A percentile compares a stretch with the other conserved stretches of the same genome.
Conservation (phyloP, 1,140 invertebrate species). For the Drosophila repleta region DNA sequence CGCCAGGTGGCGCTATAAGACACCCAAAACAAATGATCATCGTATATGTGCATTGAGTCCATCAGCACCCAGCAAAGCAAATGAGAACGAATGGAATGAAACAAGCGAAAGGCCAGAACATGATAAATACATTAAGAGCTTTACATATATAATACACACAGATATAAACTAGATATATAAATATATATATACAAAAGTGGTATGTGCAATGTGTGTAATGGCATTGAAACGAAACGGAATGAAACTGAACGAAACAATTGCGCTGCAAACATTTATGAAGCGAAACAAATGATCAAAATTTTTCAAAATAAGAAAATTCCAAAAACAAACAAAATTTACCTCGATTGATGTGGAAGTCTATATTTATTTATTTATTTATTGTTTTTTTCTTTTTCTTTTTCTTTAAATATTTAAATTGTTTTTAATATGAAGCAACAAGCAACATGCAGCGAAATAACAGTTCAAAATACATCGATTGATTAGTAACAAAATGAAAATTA, state of each 20-base stretch:
- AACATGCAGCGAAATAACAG: slow-evolving; percentile 24
- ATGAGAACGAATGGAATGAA: slow-evolving; percentile 8
- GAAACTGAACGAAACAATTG: slow-evolving; percentile 3
- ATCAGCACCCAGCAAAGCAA: neutral
- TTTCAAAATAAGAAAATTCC: neutral
- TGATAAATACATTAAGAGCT: neutral
- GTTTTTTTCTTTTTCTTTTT: neutral
- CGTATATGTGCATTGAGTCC: neutral
- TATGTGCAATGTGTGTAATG: slow-evolving; percentile 18
- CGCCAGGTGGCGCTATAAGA: slow-evolving; percentile 3
- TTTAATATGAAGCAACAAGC: slow-evolving; percentile 13
- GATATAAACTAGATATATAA: neutral
- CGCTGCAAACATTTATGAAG: slow-evolving; percentile 4
- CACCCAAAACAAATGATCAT: neutral
- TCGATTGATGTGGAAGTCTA: slow-evolving; percentile 29
- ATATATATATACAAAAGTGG: slow-evolving; percentile 8
- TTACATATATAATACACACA: neutral
- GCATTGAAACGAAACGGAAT: slow-evolving; percentile 20
- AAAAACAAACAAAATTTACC: slow-evolving; percentile 27
- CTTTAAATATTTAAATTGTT: too few relatives aligned
- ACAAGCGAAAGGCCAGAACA: slow-evolving; percentile 1
- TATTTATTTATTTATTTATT: slow-evolving; percentile 9
- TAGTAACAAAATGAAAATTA: neutral
- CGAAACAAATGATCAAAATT: slow-evolving; percentile 8
- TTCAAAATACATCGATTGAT: neutral